Base-by-base conservation (phyloP, 2,888 invertebrate genomes). In the Argyresthia albistria region DNA sequence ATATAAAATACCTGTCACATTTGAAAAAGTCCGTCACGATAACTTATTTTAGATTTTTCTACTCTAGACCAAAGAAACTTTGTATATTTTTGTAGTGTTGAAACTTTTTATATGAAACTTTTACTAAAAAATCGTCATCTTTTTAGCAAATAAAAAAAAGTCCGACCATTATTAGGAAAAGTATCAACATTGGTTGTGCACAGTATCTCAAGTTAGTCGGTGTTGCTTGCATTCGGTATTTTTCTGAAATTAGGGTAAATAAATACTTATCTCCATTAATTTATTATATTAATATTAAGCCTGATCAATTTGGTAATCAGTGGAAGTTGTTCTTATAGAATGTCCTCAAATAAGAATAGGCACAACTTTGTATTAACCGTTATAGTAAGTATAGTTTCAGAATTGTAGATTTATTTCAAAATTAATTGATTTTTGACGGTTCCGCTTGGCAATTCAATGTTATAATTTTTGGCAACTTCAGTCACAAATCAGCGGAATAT, bases 51-150 rank as follows among this genome's bases (percentile, higher is more conserved):
- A 54, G 47, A 35, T 47, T 53, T 54, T 57, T 54, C 57, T 63
- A 61, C 53, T 61, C 53, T 59, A 60, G 69, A 67, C 68, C 69
- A 69, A 57, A 55, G 47, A 61, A 64, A 60, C 64, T 67, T 70
- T 66, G 67, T 69, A 72, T 78, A 78, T 78, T 78, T 76, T 77
- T 79, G 72, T 70, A 68, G 62, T 61, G 61, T 60, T 61, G 57
- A 48, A 35, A 57, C 50, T 56, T 58, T 59, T 59, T 56, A 55
- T 55, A 57, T 54, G 54, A 43, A 53, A 49, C 56, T 62, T 64
- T 65, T 56, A 53, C 52, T 55, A 55, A 48, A 25, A 12, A 46
- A 4, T 10, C 14, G 9, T n/a, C 16, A 36, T 37, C 14, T 10
- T 46, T 47, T 42, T 42, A 50, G 42, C 15, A 11, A 16, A 16